Percentiles rank a stretch among this genome's conserved stretches.
Conservation (phyloP, 2,113 vertebrate species). For the Lynx canadensis region DNA sequence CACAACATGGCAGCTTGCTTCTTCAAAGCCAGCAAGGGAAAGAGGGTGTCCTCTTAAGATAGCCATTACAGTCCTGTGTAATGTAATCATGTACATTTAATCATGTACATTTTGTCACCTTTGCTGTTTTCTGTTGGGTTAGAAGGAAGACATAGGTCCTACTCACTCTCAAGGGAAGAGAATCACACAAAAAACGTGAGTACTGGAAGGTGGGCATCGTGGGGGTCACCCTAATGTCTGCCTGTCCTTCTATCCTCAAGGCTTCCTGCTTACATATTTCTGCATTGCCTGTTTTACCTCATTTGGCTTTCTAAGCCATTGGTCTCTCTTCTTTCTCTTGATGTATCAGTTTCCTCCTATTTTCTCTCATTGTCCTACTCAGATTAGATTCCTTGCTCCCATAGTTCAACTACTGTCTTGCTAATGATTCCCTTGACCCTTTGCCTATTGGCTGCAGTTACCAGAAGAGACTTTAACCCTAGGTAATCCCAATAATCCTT, state of each 20-base stretch:
- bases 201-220: background rate
- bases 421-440: background rate
- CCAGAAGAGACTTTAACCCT: background rate
- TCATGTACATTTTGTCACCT: background rate
- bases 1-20: background rate
- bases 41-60: background rate
- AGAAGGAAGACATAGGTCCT: background rate
- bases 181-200: background rate
- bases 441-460: background rate
- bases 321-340: background rate
- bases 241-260: background rate
- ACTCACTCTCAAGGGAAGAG: background rate
- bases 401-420: background rate
- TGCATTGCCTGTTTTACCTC: background rate
- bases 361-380: background rate
- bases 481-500: background rate
- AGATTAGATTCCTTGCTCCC: background rate
- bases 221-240: background rate
- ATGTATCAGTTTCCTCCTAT: background rate
- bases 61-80: background rate
- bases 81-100: background rate
- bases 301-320: background rate
- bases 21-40: background rate
- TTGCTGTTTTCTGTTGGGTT: background rate
- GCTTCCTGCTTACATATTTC: background rate